A percentile compares a stretch with the other conserved stretches of the same genome.
Conservation (phyloP, 2,888 invertebrate species). For the Amphipyra berbera region DNA sequence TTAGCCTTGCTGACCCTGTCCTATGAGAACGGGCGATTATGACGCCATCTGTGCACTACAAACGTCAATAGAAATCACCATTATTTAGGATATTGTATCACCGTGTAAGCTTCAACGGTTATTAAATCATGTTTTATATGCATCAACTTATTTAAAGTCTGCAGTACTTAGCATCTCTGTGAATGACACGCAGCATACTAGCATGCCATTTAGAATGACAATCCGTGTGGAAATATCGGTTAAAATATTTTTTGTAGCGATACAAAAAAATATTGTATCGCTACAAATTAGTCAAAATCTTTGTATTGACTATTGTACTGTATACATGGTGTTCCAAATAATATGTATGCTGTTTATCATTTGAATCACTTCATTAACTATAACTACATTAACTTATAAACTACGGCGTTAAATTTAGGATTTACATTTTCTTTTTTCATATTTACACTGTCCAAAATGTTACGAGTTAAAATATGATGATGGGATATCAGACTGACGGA, state of each 20-base stretch:
- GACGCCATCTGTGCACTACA: slow-evolving; percentile 10
- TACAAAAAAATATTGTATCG: not conserved
- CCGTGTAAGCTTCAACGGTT: too few relatives aligned
- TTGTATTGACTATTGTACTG: slow-evolving; percentile 47
- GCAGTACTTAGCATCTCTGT: not conserved
- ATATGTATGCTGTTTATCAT: slow-evolving; percentile 36
- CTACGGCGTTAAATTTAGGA: slow-evolving; percentile 17
- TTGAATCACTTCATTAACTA: not conserved
- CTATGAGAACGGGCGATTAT: not conserved
- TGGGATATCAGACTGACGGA: slow-evolving; percentile 5
- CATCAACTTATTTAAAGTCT: slow-evolving; percentile 5
- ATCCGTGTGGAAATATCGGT: slow-evolving; percentile 23
- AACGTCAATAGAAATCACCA: not conserved
- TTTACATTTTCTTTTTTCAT: slow-evolving; percentile 37
- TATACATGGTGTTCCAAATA: slow-evolving; percentile 18
- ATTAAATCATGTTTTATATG: too few relatives aligned
- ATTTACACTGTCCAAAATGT: slow-evolving; percentile 43
- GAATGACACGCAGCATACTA: slow-evolving; percentile 31
- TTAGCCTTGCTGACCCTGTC: not conserved
- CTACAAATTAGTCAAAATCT: slow-evolving; percentile 17
- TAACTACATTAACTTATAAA: slow-evolving; percentile 21
- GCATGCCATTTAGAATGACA: slow-evolving; percentile 12
- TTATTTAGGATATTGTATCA: too few relatives aligned
- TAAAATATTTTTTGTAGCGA: slow-evolving; percentile 3
- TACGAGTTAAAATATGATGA: slow-evolving; percentile 20